Conservation (phyloP, 2,888 invertebrate genomes). For the Protophormia terraenovae region DNA sequence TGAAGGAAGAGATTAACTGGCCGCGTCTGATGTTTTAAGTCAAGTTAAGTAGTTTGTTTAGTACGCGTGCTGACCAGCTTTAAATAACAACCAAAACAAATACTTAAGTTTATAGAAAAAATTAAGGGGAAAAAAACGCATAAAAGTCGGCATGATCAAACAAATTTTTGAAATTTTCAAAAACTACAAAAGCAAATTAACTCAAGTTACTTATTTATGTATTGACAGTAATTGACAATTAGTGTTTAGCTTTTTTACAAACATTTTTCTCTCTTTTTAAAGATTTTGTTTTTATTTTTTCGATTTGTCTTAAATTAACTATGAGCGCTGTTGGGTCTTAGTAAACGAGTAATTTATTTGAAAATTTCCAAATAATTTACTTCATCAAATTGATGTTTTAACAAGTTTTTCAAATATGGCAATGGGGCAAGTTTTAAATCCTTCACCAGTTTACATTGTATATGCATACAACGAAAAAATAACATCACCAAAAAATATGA, state of each 20-base stretch:
- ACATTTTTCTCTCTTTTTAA: constrained; percentile 16
- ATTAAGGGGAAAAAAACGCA: not conserved
- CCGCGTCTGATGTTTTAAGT: constrained; percentile 59
- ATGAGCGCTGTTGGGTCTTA: not conserved
- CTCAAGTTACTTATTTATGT: constrained; percentile 52
- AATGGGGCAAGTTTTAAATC: constrained; percentile 1
- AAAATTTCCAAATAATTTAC: constrained; percentile 48
- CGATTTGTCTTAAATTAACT: constrained; percentile 1
- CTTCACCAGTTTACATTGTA: constrained; percentile 53
- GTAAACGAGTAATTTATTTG: not conserved
- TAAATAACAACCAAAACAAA: constrained; percentile 52
- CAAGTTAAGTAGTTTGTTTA: constrained; percentile 67
- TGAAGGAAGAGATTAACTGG: constrained; percentile 41
- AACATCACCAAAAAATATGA: not conserved
- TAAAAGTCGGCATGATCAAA: constrained; percentile 61
- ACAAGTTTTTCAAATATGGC: constrained; percentile 45
- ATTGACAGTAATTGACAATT: constrained; percentile 68
- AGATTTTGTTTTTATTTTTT: too few relatives aligned
- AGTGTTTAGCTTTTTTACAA: constrained; percentile 54
- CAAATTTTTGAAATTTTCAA: constrained; percentile 58
- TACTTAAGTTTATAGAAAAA: constrained; percentile 18
- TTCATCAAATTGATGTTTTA: constrained; percentile 31
- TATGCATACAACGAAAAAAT: not conserved
- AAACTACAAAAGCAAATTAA: constrained; percentile 67
- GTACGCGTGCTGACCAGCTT: constrained; percentile 66